phyloP scores from a whole-genome alignment of 1,140 invertebrate species.

The Drosophila ananassae region DNA sequence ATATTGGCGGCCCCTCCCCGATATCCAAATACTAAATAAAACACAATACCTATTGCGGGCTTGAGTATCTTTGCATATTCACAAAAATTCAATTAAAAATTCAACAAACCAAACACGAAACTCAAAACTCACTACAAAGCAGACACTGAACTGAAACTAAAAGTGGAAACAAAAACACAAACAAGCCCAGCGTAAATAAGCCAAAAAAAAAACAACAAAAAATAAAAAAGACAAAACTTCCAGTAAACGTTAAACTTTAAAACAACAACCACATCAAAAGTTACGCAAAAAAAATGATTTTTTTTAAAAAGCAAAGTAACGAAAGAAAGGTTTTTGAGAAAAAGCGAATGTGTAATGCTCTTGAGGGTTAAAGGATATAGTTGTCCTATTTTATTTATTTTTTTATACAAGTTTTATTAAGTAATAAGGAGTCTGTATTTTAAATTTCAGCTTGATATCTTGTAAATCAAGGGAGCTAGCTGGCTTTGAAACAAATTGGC shows the following conservation, averaged over 20 bases:
- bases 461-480: too few species aligned
- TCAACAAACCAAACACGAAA: constrained; percentile 58
- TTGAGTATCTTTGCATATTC: constrained; percentile 6
- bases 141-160: constrained; percentile 50
- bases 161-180: constrained; percentile 48
- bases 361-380: neutral
- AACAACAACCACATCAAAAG: constrained; percentile 31
- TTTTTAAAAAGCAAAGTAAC: constrained; percentile 8
- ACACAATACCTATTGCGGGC: too few species aligned
- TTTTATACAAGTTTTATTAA: too few species aligned
- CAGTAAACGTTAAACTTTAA: constrained; percentile 47
- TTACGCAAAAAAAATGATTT: constrained; percentile 44
- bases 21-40: too few species aligned
- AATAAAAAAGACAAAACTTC: constrained; percentile 20
- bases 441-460: too few species aligned
- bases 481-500: too few species aligned
- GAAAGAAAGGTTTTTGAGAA: neutral
- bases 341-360: constrained; percentile 2
- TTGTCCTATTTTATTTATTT: too few species aligned
- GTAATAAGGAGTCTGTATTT: too few species aligned
- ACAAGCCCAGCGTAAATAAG: constrained; percentile 10
- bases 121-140: constrained; percentile 16
- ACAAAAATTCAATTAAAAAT: constrained; percentile 77
- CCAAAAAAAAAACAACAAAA: constrained; percentile 5
- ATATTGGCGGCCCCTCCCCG: neutral